phyloP scores from a whole-genome alignment of 2,113 vertebrate species.

The Pedionomus torquatus region DNA sequence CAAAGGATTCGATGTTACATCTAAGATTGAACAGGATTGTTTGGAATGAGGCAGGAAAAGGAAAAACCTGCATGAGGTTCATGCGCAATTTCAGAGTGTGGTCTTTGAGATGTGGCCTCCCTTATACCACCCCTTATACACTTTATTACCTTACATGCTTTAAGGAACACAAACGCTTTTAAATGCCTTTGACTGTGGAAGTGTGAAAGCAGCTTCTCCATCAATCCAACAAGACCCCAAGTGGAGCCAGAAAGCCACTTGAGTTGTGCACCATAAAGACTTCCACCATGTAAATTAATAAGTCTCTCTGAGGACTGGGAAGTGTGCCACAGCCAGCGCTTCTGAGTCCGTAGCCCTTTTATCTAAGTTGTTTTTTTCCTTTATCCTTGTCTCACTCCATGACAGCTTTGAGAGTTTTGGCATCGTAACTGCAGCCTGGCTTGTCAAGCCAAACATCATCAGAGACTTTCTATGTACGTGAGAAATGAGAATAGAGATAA shows the following conservation, averaged over 20 bases:
- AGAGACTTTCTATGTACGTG: slow-evolving; percentile 37
- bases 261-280: slow-evolving; percentile 27
- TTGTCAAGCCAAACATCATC: slow-evolving; percentile 54
- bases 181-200: background rate
- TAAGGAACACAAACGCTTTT: background rate
- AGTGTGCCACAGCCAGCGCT: slow-evolving; percentile 47
- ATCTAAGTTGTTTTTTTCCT: slow-evolving; percentile 50
- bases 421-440: slow-evolving; percentile 49
- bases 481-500: slow-evolving; percentile 45
- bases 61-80: background rate
- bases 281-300: background rate
- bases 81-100: background rate
- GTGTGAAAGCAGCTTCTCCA: background rate
- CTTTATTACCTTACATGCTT: background rate
- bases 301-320: slow-evolving; percentile 54
- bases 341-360: slow-evolving; percentile 46
- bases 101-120: background rate
- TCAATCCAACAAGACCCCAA: background rate
- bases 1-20: background rate
- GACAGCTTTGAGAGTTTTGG: slow-evolving; percentile 63
- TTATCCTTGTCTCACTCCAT: slow-evolving; percentile 50
- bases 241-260: slow-evolving; percentile 30
- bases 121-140: background rate
- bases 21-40: background rate
- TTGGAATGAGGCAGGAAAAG: background rate